phyloP scores from a whole-genome alignment of 1,140 invertebrate genomes.

The Metaphire vulgaris region DNA sequence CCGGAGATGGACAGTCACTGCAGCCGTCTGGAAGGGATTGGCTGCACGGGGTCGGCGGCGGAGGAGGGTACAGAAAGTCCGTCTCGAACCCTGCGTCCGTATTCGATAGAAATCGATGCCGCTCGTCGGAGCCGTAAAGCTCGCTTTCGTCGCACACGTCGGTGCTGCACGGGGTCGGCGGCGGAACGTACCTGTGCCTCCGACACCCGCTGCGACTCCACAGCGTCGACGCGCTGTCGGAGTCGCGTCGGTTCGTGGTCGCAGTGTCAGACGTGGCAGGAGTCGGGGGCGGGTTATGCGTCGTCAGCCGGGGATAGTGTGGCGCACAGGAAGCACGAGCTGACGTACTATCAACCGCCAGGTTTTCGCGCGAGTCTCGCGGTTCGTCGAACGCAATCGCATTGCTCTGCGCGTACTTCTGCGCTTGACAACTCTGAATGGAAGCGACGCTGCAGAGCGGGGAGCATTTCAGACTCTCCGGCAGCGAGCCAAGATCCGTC shows the following conservation, averaged over 20 bases:
- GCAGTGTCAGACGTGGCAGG: constrained; percentile 62
- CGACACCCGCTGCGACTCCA: neutral
- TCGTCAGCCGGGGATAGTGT: constrained; percentile 68
- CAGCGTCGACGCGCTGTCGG: neutral
- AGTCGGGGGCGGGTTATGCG: constrained; percentile 83
- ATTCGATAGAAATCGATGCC: neutral
- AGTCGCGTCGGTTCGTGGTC: neutral
- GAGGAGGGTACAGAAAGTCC: constrained; percentile 65
- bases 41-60: constrained; percentile 71
- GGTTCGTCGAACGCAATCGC: constrained; percentile 32
- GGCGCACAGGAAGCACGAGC: constrained; percentile 62
- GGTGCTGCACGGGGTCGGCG: constrained; percentile 86
- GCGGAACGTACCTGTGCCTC: constrained; percentile 58
- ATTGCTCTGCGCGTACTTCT: no score
- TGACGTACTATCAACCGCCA: constrained; percentile 69
- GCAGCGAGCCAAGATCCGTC: neutral
- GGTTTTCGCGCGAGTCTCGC: constrained; percentile 63
- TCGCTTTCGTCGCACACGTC: constrained; percentile 77
- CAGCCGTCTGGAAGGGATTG: constrained; percentile 63
- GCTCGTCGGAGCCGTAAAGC: constrained; percentile 34
- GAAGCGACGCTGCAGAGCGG: constrained; percentile 18
- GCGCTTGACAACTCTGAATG: constrained; percentile 25
- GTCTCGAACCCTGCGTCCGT: constrained; percentile 31
- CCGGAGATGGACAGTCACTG: constrained; percentile 67
- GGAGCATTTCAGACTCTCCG: neutral